Percentiles rank a stretch among this genome's conserved stretches.
Evolutionary conservation across 2,797 vertebrate species (phyloP).

Genomic region (Fundulus diaphanus): DNA sequence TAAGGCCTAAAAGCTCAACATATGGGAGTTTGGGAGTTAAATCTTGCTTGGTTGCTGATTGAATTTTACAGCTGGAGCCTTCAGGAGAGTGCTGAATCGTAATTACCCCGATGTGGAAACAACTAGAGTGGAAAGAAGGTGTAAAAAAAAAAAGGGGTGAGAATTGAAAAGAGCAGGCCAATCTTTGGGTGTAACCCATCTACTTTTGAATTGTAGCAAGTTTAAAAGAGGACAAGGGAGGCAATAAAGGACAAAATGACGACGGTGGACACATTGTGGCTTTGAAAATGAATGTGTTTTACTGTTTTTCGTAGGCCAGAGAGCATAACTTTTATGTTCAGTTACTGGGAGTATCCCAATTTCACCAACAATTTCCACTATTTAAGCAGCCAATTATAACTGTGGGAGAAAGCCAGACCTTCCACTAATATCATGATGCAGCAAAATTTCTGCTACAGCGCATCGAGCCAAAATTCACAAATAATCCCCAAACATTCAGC

Average conservation of each 20-base stretch:
- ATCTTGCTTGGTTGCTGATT: constrained; percentile 76
- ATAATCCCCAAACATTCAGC: neutral
- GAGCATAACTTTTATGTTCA: constrained; percentile 36
- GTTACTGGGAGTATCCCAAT: constrained; percentile 24
- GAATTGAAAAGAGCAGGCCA: constrained; percentile 64
- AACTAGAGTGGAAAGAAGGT: constrained; percentile 71
- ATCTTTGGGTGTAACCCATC: constrained; percentile 59
- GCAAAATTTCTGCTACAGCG: neutral
- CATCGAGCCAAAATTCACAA: neutral
- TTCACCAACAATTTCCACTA: constrained; percentile 14
- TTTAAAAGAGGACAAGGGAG: constrained; percentile 54
- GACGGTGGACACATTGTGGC: constrained; percentile 43
- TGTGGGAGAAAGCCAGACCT: constrained; percentile 16
- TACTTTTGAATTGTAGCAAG: constrained; percentile 64
- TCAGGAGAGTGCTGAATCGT: constrained; percentile 72
- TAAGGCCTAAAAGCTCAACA: constrained; percentile 69
- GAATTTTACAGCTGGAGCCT: constrained; percentile 75
- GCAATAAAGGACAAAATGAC: constrained; percentile 56
- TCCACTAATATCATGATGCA: constrained; percentile 10
- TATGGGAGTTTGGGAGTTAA: constrained; percentile 77
- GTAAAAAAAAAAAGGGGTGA: constrained; percentile 67
- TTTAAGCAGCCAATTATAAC: constrained; percentile 31
- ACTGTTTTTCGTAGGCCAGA: constrained; percentile 26
- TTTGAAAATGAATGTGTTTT: constrained; percentile 49
- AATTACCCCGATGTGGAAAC: constrained; percentile 75